Evolutionary conservation across 1,140 invertebrate genomes (phyloP).

Genomic region (Batillaria attramentaria): DNA sequence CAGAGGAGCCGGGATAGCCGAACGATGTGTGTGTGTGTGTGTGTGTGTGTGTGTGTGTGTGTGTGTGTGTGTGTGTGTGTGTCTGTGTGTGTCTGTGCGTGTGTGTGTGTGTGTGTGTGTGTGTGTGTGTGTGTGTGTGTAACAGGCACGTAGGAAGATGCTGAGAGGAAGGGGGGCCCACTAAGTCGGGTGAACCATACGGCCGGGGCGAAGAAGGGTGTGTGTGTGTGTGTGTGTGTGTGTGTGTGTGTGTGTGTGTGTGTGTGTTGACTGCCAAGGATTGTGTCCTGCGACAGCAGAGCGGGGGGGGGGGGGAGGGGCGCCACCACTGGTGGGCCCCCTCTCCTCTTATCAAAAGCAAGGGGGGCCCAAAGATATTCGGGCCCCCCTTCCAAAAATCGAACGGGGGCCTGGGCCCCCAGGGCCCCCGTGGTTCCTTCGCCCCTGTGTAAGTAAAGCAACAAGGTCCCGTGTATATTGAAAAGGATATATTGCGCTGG

Average conservation of each 20-base stretch:
- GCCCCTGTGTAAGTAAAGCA: too few species aligned
- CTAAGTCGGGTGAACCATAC: neutral
- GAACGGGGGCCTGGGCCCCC: too few species aligned
- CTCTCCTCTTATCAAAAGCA: too few species aligned
- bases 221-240: neutral
- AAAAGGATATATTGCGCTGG: too few species aligned
- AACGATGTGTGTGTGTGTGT: neutral
- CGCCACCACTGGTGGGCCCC: too few species aligned
- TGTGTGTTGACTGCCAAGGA: neutral
- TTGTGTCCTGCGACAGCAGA: neutral
- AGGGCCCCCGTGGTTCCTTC: too few species aligned
- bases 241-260: neutral
- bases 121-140: neutral
- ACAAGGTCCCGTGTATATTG: too few species aligned
- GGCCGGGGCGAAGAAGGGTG: neutral
- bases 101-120: slow-evolving; percentile 4
- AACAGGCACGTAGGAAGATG: neutral
- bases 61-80: slow-evolving; percentile 2
- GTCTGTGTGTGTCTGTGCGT: neutral
- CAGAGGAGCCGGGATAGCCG: neutral
- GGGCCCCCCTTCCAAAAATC: too few species aligned
- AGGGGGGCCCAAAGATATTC: too few species aligned
- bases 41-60: neutral
- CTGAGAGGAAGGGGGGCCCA: neutral
- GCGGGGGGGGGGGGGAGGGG: too few species aligned